These are phyloP conservation scores for Homarus americanus DNA, from an alignment of 1,140 invertebrate species.

Conservation along the genomic window DNA sequence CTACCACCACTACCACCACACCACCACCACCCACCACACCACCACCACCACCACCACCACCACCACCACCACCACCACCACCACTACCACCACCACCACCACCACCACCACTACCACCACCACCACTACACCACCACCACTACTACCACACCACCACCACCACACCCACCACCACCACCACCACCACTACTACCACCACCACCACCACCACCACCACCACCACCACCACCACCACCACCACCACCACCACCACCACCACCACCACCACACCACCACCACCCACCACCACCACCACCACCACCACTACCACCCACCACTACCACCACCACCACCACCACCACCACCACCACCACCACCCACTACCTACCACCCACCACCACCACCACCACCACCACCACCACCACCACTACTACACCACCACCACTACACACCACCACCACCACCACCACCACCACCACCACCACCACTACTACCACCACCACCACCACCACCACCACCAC, in stretches of 20 bases:
- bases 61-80: too few relatives aligned
- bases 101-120: too few relatives aligned
- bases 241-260: too few relatives aligned
- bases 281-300: neutral
- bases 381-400: neutral
- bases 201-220: conserved; percentile 14
- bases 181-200: conserved; percentile 19
- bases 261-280: neutral
- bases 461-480: too few relatives aligned
- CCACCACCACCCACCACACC: too few relatives aligned
- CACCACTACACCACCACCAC: too few relatives aligned
- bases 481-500: too few relatives aligned
- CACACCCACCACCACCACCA: neutral
- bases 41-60: too few relatives aligned
- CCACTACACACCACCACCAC: neutral
- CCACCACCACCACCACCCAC: neutral
- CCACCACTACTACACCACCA: neutral
- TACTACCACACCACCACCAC: too few relatives aligned
- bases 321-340: neutral
- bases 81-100: too few relatives aligned
- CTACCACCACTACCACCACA: too few relatives aligned
- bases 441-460: too few relatives aligned
- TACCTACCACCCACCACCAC: neutral
- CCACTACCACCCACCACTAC: neutral
- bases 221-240: neutral